Evolutionary conservation across 2,113 vertebrate genomes (phyloP), one percentile per base, ranked within the genome.

Genomic region (Equus quagga): DNA sequence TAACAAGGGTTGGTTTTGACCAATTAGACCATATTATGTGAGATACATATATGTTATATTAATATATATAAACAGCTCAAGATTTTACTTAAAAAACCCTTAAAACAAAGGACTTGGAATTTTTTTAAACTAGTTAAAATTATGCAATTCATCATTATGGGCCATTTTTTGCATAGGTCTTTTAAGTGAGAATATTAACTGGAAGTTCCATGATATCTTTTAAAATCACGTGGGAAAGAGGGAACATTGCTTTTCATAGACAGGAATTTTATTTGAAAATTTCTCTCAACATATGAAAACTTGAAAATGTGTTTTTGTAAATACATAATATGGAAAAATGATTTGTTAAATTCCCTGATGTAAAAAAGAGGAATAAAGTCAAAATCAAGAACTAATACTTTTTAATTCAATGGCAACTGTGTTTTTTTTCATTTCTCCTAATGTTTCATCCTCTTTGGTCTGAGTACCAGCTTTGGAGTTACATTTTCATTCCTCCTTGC

Each of bases 181-280:
- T 96, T 91, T 70, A 87, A 90, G 36, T 62, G 65, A 79, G 18
- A 62, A 14, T 81, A n/a, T 72, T 95, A 75, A 56, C 33, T 58
- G 23, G 23, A 56, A 78, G 5, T 85, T n/a, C 33, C 23, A 60
- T 0, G 24, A 21, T 49, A 81, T 41, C 23, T 91, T 69, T 86
- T 89, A 51, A 73, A 96, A 51, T 85, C 7, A 67, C 67, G 56
- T 56, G 23, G 8, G 60, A 56, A 93, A 73, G 31, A 85, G 4
- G 14, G 36, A 41, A 92, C 14, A 60, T 17, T 84, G 70, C 80
- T 67, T 82, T 89, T 51, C 9, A 78, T 56, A 78, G 12, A 44
- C 72, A 9, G 1, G 8, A 73, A 92, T 80, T 64, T 65, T 24
- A 75, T 83, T 44, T 64, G 21, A 65, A 69, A 79, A 86, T 56